phyloP scores from a whole-genome alignment of 2,888 invertebrate genomes.

The Epistrophe eligans region DNA sequence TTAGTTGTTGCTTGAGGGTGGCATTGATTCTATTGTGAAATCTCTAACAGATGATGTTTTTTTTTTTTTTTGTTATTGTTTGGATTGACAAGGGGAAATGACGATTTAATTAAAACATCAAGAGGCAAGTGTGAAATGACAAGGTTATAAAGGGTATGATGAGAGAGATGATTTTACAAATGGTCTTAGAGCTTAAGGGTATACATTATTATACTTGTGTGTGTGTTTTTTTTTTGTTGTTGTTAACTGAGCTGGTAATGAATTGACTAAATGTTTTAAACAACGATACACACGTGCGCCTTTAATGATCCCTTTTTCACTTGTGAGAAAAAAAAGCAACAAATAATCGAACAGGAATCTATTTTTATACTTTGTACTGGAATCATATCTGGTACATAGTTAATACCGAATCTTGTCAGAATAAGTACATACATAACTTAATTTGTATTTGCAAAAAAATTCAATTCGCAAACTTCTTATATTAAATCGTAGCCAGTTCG shows the following conservation, averaged over 20 bases:
- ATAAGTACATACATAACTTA: too few relatives aligned
- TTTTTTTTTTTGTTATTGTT: not conserved
- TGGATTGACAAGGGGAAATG: constrained; percentile 53
- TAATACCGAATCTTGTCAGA: too few relatives aligned
- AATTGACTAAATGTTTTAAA: constrained; percentile 6
- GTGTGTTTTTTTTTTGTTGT: not conserved
- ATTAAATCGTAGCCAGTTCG: too few relatives aligned
- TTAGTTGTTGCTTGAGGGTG: constrained; percentile 35
- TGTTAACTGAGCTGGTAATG: not conserved
- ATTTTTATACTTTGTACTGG: too few relatives aligned
- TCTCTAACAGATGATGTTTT: constrained; percentile 64
- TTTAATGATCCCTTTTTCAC: not conserved
- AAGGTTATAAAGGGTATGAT: not conserved
- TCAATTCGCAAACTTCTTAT: too few relatives aligned
- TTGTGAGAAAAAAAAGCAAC: not conserved
- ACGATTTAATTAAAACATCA: constrained; percentile 72
- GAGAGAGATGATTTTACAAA: constrained; percentile 41
- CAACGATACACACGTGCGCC: constrained; percentile 1
- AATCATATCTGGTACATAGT: too few relatives aligned
- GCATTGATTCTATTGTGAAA: constrained; percentile 35
- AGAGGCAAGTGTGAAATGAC: constrained; percentile 68
- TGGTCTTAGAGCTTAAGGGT: constrained; percentile 19
- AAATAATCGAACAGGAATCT: too few relatives aligned
- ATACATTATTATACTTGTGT: not conserved
- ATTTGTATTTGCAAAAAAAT: too few relatives aligned